Evolutionary conservation across 2,113 vertebrate species (phyloP), one percentile per base, ranked within the genome.

Genomic region (Saccopteryx leptura): DNA sequence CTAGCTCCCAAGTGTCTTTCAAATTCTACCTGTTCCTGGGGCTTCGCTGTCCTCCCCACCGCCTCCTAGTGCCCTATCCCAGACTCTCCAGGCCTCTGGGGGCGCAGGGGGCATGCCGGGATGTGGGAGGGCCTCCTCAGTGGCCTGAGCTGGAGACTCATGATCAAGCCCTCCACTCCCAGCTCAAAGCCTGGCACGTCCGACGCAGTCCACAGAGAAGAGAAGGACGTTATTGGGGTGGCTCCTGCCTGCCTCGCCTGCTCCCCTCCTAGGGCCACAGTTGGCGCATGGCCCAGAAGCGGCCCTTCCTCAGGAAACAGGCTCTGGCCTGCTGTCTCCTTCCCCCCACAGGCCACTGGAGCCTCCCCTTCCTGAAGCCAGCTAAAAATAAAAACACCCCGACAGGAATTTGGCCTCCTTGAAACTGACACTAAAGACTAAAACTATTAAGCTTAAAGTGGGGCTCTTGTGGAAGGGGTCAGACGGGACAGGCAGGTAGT

Each of bases 361-460:
- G 76, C 96, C 94, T 97, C 95, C 95, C 66, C 66, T 97, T 97
- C 96, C 97, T 93, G 91, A 54, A 75, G 96, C 66, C 0, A 0
- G 84, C 96, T 98, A 97, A 97, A 97, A 96, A 97, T 97, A 97
- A 96, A 97, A 92, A 68, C 93, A 69, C 88, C 95, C 28, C 92
- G 96, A 79, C 80, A 89, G 96, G 94, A 96, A 93, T 95, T 50
- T 4, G 50, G 93, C 88, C 79, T 94, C 79, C 95, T 83, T 66
- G 88, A 85, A 87, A 91, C 7, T 19, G 65, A 95, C 60, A 31
- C 84, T 60, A 26, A 39, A 86, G 93, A 95, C 95, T 83, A 81
- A 81, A 79, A 84, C 96, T n/a, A 71, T 56, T 78, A 28, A 74
- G 65, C 78, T 63, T 68, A 2, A 65, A 96, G 81, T 24, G 65